Percentiles rank a stretch among this genome's conserved stretches.
Conservation (phyloP, 2,113 vertebrate species). For the Myrmecobius fasciatus region DNA sequence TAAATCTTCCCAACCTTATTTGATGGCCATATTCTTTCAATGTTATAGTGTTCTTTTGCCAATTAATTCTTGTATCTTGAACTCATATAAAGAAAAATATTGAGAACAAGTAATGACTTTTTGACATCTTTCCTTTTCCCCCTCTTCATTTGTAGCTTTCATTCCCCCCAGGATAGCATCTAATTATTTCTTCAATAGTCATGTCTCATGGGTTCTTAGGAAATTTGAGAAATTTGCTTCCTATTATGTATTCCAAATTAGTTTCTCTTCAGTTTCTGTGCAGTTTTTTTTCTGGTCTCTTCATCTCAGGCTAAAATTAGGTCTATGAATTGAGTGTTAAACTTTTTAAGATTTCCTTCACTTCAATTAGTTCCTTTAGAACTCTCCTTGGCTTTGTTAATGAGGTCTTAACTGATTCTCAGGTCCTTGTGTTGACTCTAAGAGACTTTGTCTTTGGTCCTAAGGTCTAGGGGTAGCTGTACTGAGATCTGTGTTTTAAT, state of each 20-base stretch:
- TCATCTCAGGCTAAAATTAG: slow-evolving; percentile 81
- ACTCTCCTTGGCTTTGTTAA: slow-evolving; percentile 70
- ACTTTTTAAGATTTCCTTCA: slow-evolving; percentile 74
- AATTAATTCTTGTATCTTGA: slow-evolving; percentile 64
- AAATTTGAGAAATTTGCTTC: slow-evolving; percentile 73
- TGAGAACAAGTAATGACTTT: slow-evolving; percentile 67
- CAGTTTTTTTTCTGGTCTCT: slow-evolving; percentile 71
- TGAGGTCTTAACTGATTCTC: slow-evolving; percentile 61
- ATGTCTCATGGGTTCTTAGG: slow-evolving; percentile 71
- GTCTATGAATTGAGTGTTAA: slow-evolving; percentile 72
- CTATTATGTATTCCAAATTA: slow-evolving; percentile 77
- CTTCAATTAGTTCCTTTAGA: slow-evolving; percentile 79
- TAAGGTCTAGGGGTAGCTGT: neutral
- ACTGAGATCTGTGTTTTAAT: neutral
- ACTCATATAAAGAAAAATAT: slow-evolving; percentile 33
- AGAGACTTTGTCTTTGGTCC: neutral
- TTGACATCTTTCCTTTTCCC: slow-evolving; percentile 65
- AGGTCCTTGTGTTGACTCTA: neutral
- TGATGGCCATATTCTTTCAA: slow-evolving; percentile 55
- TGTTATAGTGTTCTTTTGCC: slow-evolving; percentile 49
- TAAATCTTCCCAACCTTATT: slow-evolving; percentile 26
- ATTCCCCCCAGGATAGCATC: slow-evolving; percentile 73
- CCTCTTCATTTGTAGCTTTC: slow-evolving; percentile 73
- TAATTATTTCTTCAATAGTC: slow-evolving; percentile 81
- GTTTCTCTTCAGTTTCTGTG: slow-evolving; percentile 72